Base-by-base conservation (phyloP, 2,797 vertebrate genomes). In the Melanitta fusca region DNA sequence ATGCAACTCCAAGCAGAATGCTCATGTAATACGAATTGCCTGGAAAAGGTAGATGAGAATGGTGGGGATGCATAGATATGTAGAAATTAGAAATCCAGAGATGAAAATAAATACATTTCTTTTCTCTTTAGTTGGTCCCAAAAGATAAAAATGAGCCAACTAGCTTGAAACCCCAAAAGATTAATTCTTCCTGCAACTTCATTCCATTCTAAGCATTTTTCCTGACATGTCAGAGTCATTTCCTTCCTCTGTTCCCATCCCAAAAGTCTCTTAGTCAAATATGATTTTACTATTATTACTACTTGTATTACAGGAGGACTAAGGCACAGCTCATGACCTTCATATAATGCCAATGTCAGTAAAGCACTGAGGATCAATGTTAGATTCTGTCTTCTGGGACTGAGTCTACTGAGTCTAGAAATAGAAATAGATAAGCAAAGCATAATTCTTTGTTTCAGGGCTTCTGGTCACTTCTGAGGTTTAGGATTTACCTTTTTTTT, bases 291-390 rank as follows among this genome's bases (percentile, higher is more conserved):
- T 83, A 15, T 92, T 94, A 75, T 80, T 78, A 11, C 53, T 85
- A 5, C 78, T 95, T 89, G 36, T 78, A 41, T 80, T 97, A 80
- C 64, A 87, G 71, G 13, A 87, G 83, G 43, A 91, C 70, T 56
- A 80, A 91, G 71, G 84, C 94, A 91, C 60, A 93, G 73, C 57
- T 93, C 36, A 32, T 60, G 89, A 92, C 92, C 80, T 84, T 88
- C 51, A 22, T n/a, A 54, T 75, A 80, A 85, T 56, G 86, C 39
- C 85, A 92, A 19, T 28, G 49, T 73, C 78, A 88, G 83, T 71
- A 80, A 77, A 90, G 73, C 68, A 61, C 41, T 45, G 66, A 80
- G 61, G 57, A 81, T 73, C 68, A 68, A 1, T 71, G 56, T 64
- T 39, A 57, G 74, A 69, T 61, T 80, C 49, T 85, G 64, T 22